Evolutionary conservation across 1,140 invertebrate species (phyloP).

Genomic region (Aleiodes sp.): DNA sequence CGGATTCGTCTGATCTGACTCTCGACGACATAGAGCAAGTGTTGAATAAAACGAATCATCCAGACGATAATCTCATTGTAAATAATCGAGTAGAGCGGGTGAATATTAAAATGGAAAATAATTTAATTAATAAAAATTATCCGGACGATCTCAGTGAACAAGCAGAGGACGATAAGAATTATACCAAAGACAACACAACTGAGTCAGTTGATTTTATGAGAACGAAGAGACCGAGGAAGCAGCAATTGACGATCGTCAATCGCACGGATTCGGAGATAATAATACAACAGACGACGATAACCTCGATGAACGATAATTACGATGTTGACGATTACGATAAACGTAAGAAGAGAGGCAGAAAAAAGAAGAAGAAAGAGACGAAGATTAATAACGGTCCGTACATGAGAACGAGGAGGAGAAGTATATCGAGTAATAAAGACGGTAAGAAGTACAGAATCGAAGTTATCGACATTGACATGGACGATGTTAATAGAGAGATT

Average conservation of each 20-base stretch:
- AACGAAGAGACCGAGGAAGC: conserved; percentile 60
- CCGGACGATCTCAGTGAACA: too few relatives aligned
- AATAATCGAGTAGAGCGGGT: too few relatives aligned
- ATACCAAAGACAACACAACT: background rate
- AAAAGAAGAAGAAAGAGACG: conserved; percentile 37
- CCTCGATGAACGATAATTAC: conserved; percentile 48
- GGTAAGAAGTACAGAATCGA: conserved; percentile 51
- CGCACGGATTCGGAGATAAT: conserved; percentile 63
- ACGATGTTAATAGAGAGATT: conserved; percentile 49
- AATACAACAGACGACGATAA: conserved; percentile 57
- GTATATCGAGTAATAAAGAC: conserved; percentile 49
- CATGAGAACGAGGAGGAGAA: conserved; percentile 41
- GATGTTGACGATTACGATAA: conserved; percentile 38
- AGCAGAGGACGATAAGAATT: background rate
- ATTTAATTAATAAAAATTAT: too few relatives aligned
- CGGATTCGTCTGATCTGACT: conserved; percentile 57
- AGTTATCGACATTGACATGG: conserved; percentile 60
- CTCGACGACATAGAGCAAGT: conserved; percentile 58
- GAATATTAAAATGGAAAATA: too few relatives aligned
- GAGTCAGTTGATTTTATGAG: conserved; percentile 23
- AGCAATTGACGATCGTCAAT: conserved; percentile 60
- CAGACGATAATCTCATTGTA: background rate
- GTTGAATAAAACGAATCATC: conserved; percentile 39
- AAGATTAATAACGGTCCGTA: conserved; percentile 14
- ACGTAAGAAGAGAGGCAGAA: conserved; percentile 47